phyloP scores from a whole-genome alignment of 1,140 invertebrate species.

The Amphibalanus amphitrite region DNA sequence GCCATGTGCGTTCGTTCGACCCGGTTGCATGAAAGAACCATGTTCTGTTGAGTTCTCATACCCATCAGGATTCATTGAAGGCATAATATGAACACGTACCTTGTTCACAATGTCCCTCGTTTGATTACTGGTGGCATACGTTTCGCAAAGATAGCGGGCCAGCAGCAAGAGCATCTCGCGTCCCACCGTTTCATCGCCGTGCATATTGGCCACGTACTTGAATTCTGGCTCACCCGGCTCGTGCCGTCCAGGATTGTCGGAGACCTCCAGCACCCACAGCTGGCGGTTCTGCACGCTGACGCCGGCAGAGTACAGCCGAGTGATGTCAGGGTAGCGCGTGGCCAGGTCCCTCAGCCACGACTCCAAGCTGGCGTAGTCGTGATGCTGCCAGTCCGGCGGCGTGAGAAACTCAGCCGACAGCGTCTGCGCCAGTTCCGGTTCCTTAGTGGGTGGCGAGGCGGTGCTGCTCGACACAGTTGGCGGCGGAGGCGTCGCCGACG shows the following conservation, averaged over 20 bases:
- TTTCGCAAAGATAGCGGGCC: conserved; percentile 69
- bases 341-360: conserved; percentile 42
- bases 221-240: conserved; percentile 60
- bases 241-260: conserved; percentile 65
- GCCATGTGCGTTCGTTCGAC: conserved; percentile 60
- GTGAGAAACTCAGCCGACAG: background rate
- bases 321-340: conserved; percentile 55
- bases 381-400: conserved; percentile 33
- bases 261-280: conserved; percentile 76
- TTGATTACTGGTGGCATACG: conserved; percentile 51
- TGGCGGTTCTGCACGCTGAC: conserved; percentile 53
- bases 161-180: conserved; percentile 66
- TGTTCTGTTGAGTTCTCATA: conserved; percentile 44
- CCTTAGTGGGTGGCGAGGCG: background rate
- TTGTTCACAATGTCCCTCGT: conserved; percentile 57
- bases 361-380: conserved; percentile 56
- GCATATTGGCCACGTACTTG: conserved; percentile 91
- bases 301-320: conserved; percentile 68
- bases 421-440: background rate
- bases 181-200: conserved; percentile 90
- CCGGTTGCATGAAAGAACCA: conserved; percentile 23
- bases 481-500: background rate
- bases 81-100: conserved; percentile 79
- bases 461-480: background rate
- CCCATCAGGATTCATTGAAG: conserved; percentile 96